These are phyloP conservation scores for Syngnathoides biaculeatus DNA, from an alignment of 2,113 vertebrate genomes.

Conservation along the genomic window DNA sequence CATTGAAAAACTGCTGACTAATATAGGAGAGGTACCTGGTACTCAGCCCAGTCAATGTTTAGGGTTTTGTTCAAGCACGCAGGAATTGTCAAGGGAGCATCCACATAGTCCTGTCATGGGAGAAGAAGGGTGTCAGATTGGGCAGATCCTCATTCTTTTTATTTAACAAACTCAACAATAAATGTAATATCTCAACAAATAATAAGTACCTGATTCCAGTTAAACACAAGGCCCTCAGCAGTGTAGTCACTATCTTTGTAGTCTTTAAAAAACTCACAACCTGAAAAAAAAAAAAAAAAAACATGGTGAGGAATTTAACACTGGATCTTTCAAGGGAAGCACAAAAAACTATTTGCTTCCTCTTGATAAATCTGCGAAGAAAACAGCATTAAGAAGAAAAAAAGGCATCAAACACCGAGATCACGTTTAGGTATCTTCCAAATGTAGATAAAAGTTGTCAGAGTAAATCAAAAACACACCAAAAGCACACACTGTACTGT, in stretches of 20 bases:
- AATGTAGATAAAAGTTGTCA: too few species aligned
- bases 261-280: slow-evolving; percentile 99
- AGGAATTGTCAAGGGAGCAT: slow-evolving; percentile 94
- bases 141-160: not conserved
- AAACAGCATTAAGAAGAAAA: not conserved
- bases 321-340: not conserved
- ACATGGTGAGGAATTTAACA: not conserved
- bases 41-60: slow-evolving; percentile 94
- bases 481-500: too few species aligned
- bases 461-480: too few species aligned
- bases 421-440: too few species aligned
- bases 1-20: not conserved
- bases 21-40: slow-evolving; percentile 78
- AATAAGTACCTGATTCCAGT: slow-evolving; percentile 94
- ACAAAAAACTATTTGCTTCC: not conserved
- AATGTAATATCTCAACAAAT: not conserved
- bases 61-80: slow-evolving; percentile 82
- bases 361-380: not conserved
- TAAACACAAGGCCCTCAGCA: slow-evolving; percentile 95
- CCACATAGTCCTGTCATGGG: slow-evolving; percentile 87
- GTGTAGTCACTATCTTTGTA: slow-evolving; percentile 96
- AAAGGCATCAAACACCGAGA: too few species aligned
- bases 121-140: not conserved
- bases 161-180: not conserved
- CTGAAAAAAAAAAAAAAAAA: slow-evolving; percentile 60